Base-by-base conservation (phyloP, 2,888 invertebrate genomes). In the Tigriopus californicus region DNA sequence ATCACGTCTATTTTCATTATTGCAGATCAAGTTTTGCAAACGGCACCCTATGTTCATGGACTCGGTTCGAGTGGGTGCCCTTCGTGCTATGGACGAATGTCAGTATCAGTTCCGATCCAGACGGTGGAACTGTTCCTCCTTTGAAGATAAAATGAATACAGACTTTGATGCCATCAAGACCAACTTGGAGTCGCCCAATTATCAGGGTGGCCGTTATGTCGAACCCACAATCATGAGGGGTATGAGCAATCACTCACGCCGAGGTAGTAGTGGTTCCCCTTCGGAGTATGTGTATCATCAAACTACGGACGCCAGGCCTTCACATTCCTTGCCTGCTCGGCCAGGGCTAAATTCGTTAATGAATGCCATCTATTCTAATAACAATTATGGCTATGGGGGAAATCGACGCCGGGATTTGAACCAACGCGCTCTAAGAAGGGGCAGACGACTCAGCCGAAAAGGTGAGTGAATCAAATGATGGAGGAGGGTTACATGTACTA, bases 81-180 rank as follows among this genome's bases (percentile, higher is more conserved):
- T 61, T 51, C 57, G 61, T 55, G 64, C 64, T 55, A 64, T 64
- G 54, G 61, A 63, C 46, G 64, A 64, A 59, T 64, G 64, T 49
- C 63, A 64, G 62, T 62, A 61, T 60, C 64, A 64, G 62, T 64
- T 64, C 62, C 46, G 63, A 6, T 56, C 62, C 20, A 60, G 63
- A 40, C 61, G 64, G 4, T 64, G 64, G 64, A 64, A 64, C 60
- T 64, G 64, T 49, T 64, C 64, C 41, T 62, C 64, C 15, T 51
- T 53, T 12, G 41, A 58, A n/a, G 53, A 61, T 12, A 56, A 41
- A 15, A 41, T 41, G 13, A 56, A 41, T 15, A n/a, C 15, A 3
- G 15, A 56, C 10, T 4, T 41, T 15, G 24, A 41, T 10, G 18
- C 42, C 42, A 11, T 56, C 18, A 42, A n/a, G 12, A 13, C n/a